Evolutionary conservation across 2,113 vertebrate genomes (phyloP), one percentile per base, ranked within the genome.

Genomic region (Delphinapterus leucas): DNA sequence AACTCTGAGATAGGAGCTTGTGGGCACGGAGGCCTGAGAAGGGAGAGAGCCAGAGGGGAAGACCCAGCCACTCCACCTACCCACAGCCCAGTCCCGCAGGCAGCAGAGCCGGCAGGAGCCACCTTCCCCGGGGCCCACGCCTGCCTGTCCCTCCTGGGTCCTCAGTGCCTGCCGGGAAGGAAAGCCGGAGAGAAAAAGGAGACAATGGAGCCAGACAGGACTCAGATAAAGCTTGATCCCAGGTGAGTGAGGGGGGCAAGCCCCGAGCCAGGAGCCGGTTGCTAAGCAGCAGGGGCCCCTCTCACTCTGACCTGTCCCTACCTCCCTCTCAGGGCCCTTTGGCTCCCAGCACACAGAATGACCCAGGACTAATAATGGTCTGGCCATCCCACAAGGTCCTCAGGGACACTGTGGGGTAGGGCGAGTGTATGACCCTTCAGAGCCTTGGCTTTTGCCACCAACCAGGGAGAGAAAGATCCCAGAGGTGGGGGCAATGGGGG

Each of bases 181-280:
- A 82, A 21, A 65, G 28, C 63, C 5, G 0, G 26, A 81, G 36
- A 91, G 79, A 41, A 31, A 79, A 63, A 67, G 71, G 70, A 80
- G 71, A 90, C 20, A 2, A 98, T 97, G 97, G 96, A 97, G 44
- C 96, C 60, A 44, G 96, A n/a, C 65, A 49, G 95, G 79, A 95
- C 90, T 79, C 97, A 95, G 67, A 89, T 97, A 87, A 95, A 93
- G 33, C 95, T 96, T 33, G 96, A 98, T 80, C 97, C 96, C 83
- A 97, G 98, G 98, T 98, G 77, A 98, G 97, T 58, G 38, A 82
- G 15, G 36, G 63, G 21, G 0, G 36, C 36, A 23, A 38, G 85
- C 41, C 63, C 67, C 65, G 58, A 68, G 71, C 60, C 36, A 38
- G 47, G 47, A 87, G 76, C 49, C 80, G 7, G 83, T 65, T 92